Evolutionary conservation across 2,888 invertebrate genomes (phyloP), one percentile per base, ranked within the genome.

Genomic region (Ophioninae sp.): DNA sequence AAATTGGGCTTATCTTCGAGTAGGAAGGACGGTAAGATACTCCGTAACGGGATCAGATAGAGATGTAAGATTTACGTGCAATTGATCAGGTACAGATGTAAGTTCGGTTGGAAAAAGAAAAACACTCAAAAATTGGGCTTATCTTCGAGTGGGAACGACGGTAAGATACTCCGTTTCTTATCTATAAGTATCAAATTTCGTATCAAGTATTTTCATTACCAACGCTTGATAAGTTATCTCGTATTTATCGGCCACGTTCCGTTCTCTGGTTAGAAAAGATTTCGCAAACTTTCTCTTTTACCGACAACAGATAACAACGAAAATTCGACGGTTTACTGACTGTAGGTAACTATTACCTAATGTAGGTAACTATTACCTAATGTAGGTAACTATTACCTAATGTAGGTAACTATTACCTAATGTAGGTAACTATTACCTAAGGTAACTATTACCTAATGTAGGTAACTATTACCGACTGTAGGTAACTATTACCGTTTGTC

Each of bases 31-130:
- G 22, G 59, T 1, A 68, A 13, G 10, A 72, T 30, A 2, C 6
- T 51, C 13, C n/a, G n/a, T n/a, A n/a, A n/a, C n/a, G n/a, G n/a
- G n/a, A n/a, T n/a, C n/a, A n/a, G n/a, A n/a, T n/a, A n/a, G n/a
- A n/a, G n/a, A n/a, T n/a, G n/a, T n/a, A n/a, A n/a, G n/a, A n/a
- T n/a, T n/a, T 75, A 79, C 59, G 56, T 44, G 58, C 75, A 6
- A 30, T 75, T 44, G 59, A 68, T 67, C 71, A 67, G 44, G 72
- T 59, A 64, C 6, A 63, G 79, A 83, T 79, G 76, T 2, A 72
- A 75, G 20, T 7, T 61, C 64, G 41, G 82, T 76, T 76, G 76
- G 79, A 61, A 37, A 56, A 39, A 41, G 23, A 3, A 63, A 63
- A 79, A 65, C 20, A 23, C 30, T 58, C 39, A 23, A 56, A n/a